A percentile compares a stretch with the other conserved stretches of the same genome.
Conservation (phyloP, 2,113 vertebrate genomes). For the Marcusenius ussheri region DNA sequence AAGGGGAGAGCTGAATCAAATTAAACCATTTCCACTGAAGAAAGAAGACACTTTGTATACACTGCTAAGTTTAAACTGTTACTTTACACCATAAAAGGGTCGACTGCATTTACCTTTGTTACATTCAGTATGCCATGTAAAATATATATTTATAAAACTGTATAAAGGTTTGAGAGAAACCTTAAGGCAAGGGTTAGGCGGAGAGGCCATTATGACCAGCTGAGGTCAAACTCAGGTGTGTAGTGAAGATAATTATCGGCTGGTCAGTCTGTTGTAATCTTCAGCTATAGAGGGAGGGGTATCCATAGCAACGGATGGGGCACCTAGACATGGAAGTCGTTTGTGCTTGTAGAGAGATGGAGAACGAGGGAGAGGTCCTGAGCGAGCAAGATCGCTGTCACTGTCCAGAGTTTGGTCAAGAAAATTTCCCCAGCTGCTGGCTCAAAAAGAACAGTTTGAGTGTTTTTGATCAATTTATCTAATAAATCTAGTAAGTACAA, state of each 20-base stretch:
- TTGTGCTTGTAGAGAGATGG: not conserved
- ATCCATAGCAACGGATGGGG: slow-evolving; percentile 39
- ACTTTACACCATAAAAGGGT: not conserved
- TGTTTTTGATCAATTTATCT: not conserved
- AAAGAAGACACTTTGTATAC: not conserved
- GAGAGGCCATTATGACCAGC: not conserved
- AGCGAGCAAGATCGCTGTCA: no score
- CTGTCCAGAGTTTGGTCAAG: not conserved
- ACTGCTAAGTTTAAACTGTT: not conserved
- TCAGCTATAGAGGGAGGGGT: slow-evolving; percentile 31
- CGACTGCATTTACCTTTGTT: not conserved
- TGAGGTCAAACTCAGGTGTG: not conserved
- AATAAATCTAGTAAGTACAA: not conserved
- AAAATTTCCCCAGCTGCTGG: not conserved
- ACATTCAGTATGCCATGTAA: not conserved
- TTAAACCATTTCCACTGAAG: not conserved
- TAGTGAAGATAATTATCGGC: slow-evolving; percentile 31
- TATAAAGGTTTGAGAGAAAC: not conserved
- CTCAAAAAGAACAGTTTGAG: not conserved
- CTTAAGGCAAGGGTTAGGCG: not conserved
- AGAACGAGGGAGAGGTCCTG: not conserved
- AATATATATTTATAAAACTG: not conserved
- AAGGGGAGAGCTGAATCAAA: not conserved
- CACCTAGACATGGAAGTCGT: slow-evolving; percentile 25
- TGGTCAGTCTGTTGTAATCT: slow-evolving; percentile 31